Evolutionary conservation across 1,140 invertebrate species (phyloP).

Genomic region (Melipona quadrifasciata): DNA sequence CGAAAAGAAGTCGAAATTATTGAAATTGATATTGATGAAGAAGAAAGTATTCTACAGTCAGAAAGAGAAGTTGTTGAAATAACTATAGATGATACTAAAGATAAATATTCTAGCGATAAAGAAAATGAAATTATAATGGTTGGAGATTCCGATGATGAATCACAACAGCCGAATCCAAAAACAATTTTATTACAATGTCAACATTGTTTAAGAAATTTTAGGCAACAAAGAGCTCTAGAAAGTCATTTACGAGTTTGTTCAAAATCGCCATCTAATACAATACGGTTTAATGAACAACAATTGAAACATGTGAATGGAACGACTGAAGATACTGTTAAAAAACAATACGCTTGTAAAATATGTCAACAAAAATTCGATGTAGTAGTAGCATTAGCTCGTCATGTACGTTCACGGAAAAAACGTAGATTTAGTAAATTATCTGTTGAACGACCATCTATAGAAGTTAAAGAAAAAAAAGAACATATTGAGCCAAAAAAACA

Average conservation of each 20-base stretch:
- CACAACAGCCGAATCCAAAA: conserved; percentile 46
- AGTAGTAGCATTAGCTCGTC: conserved; percentile 76
- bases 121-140: conserved; percentile 81
- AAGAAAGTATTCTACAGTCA: conserved; percentile 56
- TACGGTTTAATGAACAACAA: conserved; percentile 46
- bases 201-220: conserved; percentile 69
- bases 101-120: conserved; percentile 80
- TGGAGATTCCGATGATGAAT: conserved; percentile 72
- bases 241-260: conserved; percentile 74
- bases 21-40: conserved; percentile 78
- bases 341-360: conserved; percentile 76
- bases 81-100: conserved; percentile 75
- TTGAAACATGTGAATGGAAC: conserved; percentile 39
- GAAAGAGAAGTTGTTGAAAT: conserved; percentile 72
- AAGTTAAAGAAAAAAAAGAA: conserved; percentile 49
- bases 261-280: conserved; percentile 63
- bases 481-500: conserved; percentile 14
- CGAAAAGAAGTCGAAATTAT: conserved; percentile 76
- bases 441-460: conserved; percentile 17
- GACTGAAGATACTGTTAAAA: conserved; percentile 56
- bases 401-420: conserved; percentile 72
- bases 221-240: conserved; percentile 71
- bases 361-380: conserved; percentile 78
- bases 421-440: conserved; percentile 57
- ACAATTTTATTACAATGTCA: conserved; percentile 62